phyloP scores from a whole-genome alignment of 1,140 invertebrate genomes.

The Bactericera cockerelli region DNA sequence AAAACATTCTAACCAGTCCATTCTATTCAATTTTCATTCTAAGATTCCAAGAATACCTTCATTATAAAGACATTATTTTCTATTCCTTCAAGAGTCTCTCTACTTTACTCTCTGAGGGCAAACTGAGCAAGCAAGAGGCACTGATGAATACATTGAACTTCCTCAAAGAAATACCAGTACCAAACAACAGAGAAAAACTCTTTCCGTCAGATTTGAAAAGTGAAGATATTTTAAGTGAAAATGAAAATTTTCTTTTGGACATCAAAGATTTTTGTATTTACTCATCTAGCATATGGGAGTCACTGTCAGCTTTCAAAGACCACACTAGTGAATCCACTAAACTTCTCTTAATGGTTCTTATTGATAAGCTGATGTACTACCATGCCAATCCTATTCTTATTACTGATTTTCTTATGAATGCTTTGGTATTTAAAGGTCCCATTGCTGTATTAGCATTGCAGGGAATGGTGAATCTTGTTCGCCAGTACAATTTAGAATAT shows the following conservation, averaged over 20 bases:
- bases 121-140: not conserved
- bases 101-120: not conserved
- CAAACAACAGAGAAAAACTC: not conserved
- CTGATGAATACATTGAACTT: not conserved
- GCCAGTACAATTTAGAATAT: slow-evolving; percentile 18
- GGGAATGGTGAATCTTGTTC: slow-evolving; percentile 17
- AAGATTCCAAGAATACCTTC: not conserved
- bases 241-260: not conserved
- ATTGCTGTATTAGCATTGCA: slow-evolving; percentile 75
- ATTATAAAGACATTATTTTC: not conserved
- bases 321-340: not conserved
- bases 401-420: slow-evolving; percentile 6
- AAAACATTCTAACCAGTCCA: not conserved
- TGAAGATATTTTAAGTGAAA: not conserved
- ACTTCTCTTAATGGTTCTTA: not conserved
- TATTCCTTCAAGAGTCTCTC: not conserved
- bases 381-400: not conserved
- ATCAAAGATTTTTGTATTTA: not conserved
- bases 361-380: slow-evolving; percentile 1
- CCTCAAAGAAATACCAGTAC: not conserved
- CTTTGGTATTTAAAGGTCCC: slow-evolving; percentile 36
- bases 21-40: not conserved
- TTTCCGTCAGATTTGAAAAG: not conserved
- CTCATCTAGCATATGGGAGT: not conserved
- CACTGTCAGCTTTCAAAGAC: not conserved